Evolutionary conservation across 2,113 vertebrate genomes (phyloP), one percentile per base, ranked within the genome.

Genomic region (Xiphophorus maculatus): DNA sequence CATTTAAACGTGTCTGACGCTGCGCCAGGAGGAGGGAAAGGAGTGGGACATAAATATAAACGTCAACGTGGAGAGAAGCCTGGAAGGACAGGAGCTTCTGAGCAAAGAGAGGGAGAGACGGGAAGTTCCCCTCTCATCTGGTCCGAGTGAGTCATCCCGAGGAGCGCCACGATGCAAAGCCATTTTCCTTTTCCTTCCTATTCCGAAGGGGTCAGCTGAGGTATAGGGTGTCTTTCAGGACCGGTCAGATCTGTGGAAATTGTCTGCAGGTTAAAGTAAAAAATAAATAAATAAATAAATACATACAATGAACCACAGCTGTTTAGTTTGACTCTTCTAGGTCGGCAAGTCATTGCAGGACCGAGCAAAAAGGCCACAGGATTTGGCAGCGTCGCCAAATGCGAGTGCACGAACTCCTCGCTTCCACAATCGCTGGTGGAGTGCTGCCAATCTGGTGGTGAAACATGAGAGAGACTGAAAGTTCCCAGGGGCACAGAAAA

Each of bases 101-200:
- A 73, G 77, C 78, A 76, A 89, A 66, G 82, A 81, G 62, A 33
- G 78, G 71, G 13, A 83, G 88, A 63, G 74, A 62, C 76, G 80
- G 86, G 88, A 90, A 86, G 86, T 91, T 87, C 87, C 90, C 77
- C 60, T 85, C 76, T 86, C 74, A 83, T 91, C 88, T 87, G 71
- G 73, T 71, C 85, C 74, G 66, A 90, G 69, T 91, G 92, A 94
- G 88, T 90, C 88, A 91, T 83, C 71, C 73, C 40, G 74, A 66
- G 88, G 84, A 90, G 77, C 30, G 63, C 81, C 76, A 69, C 84
- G 69, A 74, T 42, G 79, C 80, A 73, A 88, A 92, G 90, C 87
- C 74, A 89, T 79, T 91, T 88, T 93, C 81, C 84, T 87, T 86
- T 82, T 69, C 73, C 78, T 61, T 80, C 69, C 48, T n/a, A 29